Evolutionary conservation across 2,113 vertebrate genomes (phyloP).

Genomic region (Proteles cristata): DNA sequence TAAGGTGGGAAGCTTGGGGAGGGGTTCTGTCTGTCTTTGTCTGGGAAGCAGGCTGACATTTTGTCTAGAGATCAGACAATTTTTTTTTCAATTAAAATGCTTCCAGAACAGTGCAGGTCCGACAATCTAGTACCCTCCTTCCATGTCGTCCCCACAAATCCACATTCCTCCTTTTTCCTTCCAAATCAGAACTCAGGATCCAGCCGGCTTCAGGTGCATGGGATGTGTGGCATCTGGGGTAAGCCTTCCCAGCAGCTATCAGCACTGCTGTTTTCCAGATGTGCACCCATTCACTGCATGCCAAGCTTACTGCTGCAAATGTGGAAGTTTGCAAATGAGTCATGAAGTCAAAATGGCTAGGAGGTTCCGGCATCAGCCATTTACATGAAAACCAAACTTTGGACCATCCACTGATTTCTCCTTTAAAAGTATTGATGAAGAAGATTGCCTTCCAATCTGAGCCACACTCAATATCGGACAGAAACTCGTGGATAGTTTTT

Average conservation of each 20-base stretch:
- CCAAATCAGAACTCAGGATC: background rate
- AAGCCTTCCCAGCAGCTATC: background rate
- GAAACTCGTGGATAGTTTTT: constrained; percentile 28
- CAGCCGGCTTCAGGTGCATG: background rate
- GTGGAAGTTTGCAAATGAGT: constrained; percentile 36
- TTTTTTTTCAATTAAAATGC: background rate
- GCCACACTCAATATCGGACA: background rate
- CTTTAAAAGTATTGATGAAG: background rate
- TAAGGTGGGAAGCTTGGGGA: background rate
- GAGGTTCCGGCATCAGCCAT: background rate
- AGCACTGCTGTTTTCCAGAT: background rate
- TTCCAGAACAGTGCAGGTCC: background rate
- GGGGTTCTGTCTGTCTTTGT: background rate
- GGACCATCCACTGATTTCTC: background rate
- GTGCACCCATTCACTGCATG: background rate
- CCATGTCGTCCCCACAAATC: too few relatives aligned
- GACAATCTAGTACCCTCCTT: too few relatives aligned
- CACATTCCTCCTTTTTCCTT: background rate
- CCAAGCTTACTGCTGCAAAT: background rate
- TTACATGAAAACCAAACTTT: background rate
- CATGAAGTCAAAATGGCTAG: constrained; percentile 30
- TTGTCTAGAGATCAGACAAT: background rate
- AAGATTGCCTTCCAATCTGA: background rate
- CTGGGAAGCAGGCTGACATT: background rate
- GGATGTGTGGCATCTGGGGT: fast-evolving